Evolutionary conservation across 2,797 vertebrate genomes (phyloP), one percentile per base, ranked within the genome.

Genomic region (Esox lucius): DNA sequence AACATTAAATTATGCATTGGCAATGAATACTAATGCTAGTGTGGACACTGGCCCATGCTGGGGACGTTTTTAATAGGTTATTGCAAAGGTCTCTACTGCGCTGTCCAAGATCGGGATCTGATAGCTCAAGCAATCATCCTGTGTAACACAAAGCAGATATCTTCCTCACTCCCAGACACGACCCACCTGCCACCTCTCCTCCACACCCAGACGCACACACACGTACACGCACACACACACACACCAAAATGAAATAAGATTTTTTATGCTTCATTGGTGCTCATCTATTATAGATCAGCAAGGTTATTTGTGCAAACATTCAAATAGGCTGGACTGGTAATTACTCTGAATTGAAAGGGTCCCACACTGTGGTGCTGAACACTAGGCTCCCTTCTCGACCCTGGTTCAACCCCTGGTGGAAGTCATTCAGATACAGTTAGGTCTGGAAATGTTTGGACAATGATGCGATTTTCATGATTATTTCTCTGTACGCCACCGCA

Each of bases 201-300:
- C 12, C 49, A 70, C 68, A 22, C 56, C 49, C 39, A n/a, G 56
- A 62, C 74, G 28, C 74, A 70, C 66, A 64, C 51, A 33, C 46
- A 66, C 49, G 71, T 56, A 64, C 56, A 74, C n/a, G n/a, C n/a
- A n/a, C n/a, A 42, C 67, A 68, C 79, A 53, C 81, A 78, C n/a
- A n/a, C n/a, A 70, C 65, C 77, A 67, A 73, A 56, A 70, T 66
- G 22, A 28, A 73, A 70, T 79, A 74, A 80, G 59, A 70, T 59
- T 71, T 77, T 87, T 88, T 70, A 83, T 78, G 78, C 75, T 61
- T 68, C 72, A 73, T 31, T 79, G 76, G 74, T 62, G 28, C 75
- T 70, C 75, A 76, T 61, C 56, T 72, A 75, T 77, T 72, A 59
- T 13, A 19, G 26, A 68, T 53, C 26, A 68, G 59, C 39, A n/a